phyloP scores from a whole-genome alignment of 2,113 vertebrate genomes.

The Pseudopodoces humilis region DNA sequence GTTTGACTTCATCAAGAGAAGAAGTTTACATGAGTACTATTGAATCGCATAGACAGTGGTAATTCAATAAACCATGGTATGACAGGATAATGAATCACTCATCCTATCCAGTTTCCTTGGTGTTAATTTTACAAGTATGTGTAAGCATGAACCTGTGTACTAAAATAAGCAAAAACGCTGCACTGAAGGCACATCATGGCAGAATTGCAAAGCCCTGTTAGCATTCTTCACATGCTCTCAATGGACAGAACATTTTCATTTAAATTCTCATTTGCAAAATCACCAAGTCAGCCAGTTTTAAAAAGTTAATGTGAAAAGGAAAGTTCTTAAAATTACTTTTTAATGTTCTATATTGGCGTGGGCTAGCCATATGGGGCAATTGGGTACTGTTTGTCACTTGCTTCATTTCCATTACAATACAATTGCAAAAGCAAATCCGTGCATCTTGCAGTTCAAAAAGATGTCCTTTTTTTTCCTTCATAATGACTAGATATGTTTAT shows the following conservation, averaged over 20 bases:
- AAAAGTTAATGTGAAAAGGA: conserved; percentile 39
- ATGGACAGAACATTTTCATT: conserved; percentile 26
- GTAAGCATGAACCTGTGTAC: background rate
- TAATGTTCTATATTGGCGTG: background rate
- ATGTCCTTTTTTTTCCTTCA: background rate
- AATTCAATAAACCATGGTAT: background rate
- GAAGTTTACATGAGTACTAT: background rate
- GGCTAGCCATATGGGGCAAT: background rate
- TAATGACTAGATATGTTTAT: conserved; percentile 25
- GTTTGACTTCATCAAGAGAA: background rate
- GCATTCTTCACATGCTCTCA: background rate
- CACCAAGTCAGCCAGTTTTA: conserved; percentile 15
- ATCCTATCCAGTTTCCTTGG: background rate
- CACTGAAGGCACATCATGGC: background rate
- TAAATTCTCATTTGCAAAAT: conserved; percentile 46
- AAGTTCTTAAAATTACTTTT: conserved; percentile 57
- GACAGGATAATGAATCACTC: background rate
- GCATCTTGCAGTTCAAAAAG: conserved; percentile 16
- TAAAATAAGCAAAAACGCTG: background rate
- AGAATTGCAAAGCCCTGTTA: conserved; percentile 13
- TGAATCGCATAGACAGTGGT: accelerated
- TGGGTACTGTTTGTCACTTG: conserved; percentile 32
- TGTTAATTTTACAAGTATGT: background rate
- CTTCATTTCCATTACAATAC: conserved; percentile 26
- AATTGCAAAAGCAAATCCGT: background rate